Evolutionary conservation across 1,140 invertebrate species (phyloP).

Genomic region (Zaprionus kolodkinae): DNA sequence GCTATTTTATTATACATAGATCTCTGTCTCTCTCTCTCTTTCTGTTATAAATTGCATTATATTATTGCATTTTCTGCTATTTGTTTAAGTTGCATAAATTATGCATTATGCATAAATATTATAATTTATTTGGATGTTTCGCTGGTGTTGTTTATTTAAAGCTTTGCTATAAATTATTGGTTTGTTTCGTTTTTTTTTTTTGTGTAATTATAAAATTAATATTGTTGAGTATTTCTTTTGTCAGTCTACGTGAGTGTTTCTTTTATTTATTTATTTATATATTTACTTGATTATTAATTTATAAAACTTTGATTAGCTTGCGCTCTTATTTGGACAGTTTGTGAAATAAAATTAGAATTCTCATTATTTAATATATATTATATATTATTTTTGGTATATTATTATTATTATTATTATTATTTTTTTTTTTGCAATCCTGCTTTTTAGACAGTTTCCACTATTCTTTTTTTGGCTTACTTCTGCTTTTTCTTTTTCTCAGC

Average conservation of each 20-base stretch:
- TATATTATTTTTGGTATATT: too few relatives aligned
- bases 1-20: slow-evolving; percentile 29
- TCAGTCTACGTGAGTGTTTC: too few relatives aligned
- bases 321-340: too few relatives aligned
- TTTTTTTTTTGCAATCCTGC: background rate
- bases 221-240: background rate
- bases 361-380: too few relatives aligned
- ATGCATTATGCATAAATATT: slow-evolving; percentile 3
- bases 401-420: too few relatives aligned
- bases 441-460: background rate
- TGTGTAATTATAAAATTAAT: slow-evolving; percentile 5
- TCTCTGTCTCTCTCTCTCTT: background rate
- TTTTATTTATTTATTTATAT: background rate
- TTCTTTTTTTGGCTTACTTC: background rate
- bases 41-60: slow-evolving; percentile 52
- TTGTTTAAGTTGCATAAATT: slow-evolving; percentile 18
- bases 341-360: too few relatives aligned
- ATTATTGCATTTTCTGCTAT: slow-evolving; percentile 36
- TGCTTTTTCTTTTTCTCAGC: background rate
- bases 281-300: too few relatives aligned
- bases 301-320: too few relatives aligned
- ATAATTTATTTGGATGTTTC: slow-evolving; percentile 4
- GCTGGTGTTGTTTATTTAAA: background rate
- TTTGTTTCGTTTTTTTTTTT: slow-evolving; percentile 11
- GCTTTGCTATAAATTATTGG: slow-evolving; percentile 11